phyloP scores from a whole-genome alignment of 2,797 vertebrate genomes.

The Lycodopsis pacificus region DNA sequence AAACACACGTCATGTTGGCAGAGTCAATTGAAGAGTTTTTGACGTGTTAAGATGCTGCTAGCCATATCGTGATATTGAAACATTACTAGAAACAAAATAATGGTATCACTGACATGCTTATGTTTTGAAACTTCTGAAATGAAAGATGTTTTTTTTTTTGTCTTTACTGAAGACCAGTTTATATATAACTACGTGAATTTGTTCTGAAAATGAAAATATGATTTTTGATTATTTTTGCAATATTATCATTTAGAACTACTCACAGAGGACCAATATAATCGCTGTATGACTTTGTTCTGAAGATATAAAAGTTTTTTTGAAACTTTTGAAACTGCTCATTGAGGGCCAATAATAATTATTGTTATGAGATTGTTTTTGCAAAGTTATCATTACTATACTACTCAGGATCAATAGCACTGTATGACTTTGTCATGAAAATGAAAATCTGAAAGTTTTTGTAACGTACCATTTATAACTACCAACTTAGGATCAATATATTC shows the following conservation, averaged over 20 bases:
- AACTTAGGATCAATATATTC: no score
- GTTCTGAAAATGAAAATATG: not conserved
- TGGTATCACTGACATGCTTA: not conserved
- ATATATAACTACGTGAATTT: not conserved
- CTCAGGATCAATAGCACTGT: no score
- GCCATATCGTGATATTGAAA: not conserved
- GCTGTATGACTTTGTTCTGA: not conserved
- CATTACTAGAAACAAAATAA: not conserved
- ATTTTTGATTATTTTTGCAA: not conserved
- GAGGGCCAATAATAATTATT: no score
- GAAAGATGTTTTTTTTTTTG: constrained; percentile 1
- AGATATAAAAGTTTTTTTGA: no score
- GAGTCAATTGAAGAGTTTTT: not conserved
- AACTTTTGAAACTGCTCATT: no score
- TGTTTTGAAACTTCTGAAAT: not conserved
- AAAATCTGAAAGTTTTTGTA: no score
- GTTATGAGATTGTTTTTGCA: no score
- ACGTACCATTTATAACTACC: no score
- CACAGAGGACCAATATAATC: accelerated
- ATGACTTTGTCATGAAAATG: no score
- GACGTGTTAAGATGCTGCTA: not conserved
- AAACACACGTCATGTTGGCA: not conserved
- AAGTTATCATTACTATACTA: no score
- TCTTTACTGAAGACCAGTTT: not conserved
- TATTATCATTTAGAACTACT: not conserved